These are phyloP conservation scores for Leucoraja ocellata DNA, from an alignment of 2,797 vertebrate genomes.

Conservation along the genomic window DNA sequence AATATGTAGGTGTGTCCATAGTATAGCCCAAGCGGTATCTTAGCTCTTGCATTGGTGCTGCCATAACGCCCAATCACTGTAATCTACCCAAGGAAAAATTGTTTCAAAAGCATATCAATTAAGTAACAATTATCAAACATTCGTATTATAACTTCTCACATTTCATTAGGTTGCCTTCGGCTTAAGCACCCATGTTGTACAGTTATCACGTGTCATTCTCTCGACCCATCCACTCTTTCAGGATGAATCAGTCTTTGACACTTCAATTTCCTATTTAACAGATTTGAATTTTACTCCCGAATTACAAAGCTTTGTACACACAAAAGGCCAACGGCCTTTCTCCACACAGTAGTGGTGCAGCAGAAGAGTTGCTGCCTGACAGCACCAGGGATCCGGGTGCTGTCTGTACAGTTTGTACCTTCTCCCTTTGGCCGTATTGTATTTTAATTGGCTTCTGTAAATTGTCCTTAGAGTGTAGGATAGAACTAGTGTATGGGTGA, in stretches of 20 bases:
- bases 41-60: slow-evolving; percentile 95
- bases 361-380: no score
- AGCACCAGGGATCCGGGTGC: no score
- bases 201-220: not conserved
- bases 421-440: no score
- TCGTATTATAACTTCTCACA: not conserved
- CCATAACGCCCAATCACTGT: slow-evolving; percentile 96
- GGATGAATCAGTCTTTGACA: not conserved
- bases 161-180: not conserved
- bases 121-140: not conserved
- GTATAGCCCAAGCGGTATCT: slow-evolving; percentile 95
- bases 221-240: not conserved
- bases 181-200: not conserved
- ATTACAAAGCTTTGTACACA: not conserved
- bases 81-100: slow-evolving; percentile 62
- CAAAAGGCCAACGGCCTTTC: no score
- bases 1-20: slow-evolving; percentile 97
- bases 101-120: not conserved
- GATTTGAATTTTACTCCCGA: not conserved
- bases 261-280: not conserved
- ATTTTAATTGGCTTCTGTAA: no score
- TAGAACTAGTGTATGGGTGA: no score
- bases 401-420: no score
- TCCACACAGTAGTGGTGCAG: no score
- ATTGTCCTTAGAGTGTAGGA: no score